A percentile compares a stretch with the other conserved stretches of the same genome.
Conservation (phyloP, 2,888 invertebrate genomes). For the Philonicus albiceps region DNA sequence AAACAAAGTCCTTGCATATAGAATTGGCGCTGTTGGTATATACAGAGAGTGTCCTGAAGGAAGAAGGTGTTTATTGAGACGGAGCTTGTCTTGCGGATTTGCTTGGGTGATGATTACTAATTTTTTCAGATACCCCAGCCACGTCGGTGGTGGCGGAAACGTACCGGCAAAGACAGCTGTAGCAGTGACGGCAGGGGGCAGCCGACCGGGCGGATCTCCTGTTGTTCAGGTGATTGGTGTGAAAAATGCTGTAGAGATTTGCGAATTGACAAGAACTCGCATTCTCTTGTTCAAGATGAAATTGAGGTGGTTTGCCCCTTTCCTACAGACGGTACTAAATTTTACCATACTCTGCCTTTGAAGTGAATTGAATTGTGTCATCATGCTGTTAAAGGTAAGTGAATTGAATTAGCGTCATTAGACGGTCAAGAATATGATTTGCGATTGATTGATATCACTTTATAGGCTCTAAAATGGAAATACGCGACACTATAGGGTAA, state of each 20-base stretch:
- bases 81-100: slow-evolving; percentile 34
- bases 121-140: slow-evolving; percentile 31
- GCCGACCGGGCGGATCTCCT: background rate
- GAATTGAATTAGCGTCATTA: background rate
- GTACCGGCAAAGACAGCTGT: background rate
- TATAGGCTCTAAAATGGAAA: too few relatives aligned
- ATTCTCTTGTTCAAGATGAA: background rate
- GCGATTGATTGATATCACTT: background rate
- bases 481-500: too few relatives aligned
- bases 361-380: background rate
- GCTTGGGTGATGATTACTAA: slow-evolving; percentile 42
- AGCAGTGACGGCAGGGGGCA: background rate
- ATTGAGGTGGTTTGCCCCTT: background rate
- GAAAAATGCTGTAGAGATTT: slow-evolving; percentile 30
- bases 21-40: slow-evolving; percentile 13
- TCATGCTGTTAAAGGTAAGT: background rate
- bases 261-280: slow-evolving; percentile 1
- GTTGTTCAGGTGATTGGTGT: slow-evolving; percentile 19
- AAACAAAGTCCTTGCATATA: slow-evolving; percentile 41
- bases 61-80: slow-evolving; percentile 42
- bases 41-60: slow-evolving; percentile 32
- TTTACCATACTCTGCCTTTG: background rate
- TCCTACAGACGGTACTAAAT: background rate
- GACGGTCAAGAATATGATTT: background rate
- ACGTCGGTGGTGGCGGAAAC: background rate